Conservation (phyloP, 2,113 vertebrate species). For the Rynchops niger region DNA sequence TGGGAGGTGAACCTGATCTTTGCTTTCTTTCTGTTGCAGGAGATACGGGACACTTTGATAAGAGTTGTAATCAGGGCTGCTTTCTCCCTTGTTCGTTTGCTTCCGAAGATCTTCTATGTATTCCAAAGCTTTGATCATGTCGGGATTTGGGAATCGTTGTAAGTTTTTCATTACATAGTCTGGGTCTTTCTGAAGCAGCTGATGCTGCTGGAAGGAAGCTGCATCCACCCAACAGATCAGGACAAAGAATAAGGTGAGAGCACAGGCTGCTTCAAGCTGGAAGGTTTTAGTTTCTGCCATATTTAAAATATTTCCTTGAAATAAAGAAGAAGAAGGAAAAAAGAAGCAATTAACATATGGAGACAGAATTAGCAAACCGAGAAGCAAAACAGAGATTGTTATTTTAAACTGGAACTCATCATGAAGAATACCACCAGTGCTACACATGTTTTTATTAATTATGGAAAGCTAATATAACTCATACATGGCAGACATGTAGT, state of each 20-base stretch:
- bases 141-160: constrained; percentile 77
- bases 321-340: constrained; percentile 59
- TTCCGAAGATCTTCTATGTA: constrained; percentile 91
- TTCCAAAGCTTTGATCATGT: constrained; percentile 93
- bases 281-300: constrained; percentile 73
- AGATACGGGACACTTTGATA: constrained; percentile 76
- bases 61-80: constrained; percentile 74
- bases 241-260: constrained; percentile 71
- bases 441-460: background rate
- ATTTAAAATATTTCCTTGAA: constrained; percentile 80
- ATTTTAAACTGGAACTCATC: background rate
- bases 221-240: constrained; percentile 73
- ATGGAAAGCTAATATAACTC: background rate
- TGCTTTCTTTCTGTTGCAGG: constrained; percentile 78
- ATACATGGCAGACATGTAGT: background rate
- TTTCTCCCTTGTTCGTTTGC: constrained; percentile 81
- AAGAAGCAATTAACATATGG: constrained; percentile 55
- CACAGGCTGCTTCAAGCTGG: constrained; percentile 57
- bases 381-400: background rate
- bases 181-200: constrained; percentile 81
- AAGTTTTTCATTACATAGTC: constrained; percentile 76
- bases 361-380: background rate
- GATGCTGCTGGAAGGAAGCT: constrained; percentile 84
- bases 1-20: constrained; percentile 67
- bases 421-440: background rate